phyloP scores from a whole-genome alignment of 2,797 vertebrate species.

The Clarias pachynema region DNA sequence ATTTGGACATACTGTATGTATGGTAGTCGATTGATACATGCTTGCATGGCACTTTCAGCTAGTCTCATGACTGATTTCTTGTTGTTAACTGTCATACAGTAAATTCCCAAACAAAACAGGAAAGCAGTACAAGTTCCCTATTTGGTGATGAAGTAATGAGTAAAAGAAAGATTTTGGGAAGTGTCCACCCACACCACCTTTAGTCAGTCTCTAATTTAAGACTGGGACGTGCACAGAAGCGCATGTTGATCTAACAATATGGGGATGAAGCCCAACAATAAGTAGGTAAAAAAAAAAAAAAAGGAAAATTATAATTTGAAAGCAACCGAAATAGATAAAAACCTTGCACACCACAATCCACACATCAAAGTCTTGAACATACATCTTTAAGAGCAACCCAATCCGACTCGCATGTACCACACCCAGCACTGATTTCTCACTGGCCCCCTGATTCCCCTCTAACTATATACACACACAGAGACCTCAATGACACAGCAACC shows the following conservation, averaged over 20 bases:
- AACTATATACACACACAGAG: conserved; percentile 53
- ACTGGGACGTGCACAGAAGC: background rate
- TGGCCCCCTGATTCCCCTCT: conserved; percentile 35
- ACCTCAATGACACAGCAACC: conserved; percentile 60
- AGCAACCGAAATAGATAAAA: conserved; percentile 40
- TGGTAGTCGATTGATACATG: background rate
- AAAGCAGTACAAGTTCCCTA: background rate
- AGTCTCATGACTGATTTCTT: conserved; percentile 4
- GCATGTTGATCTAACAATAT: conserved; percentile 18
- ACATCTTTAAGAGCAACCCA: conserved; percentile 33
- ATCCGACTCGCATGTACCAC: conserved; percentile 33
- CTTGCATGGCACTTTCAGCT: background rate
- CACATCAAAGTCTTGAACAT: conserved; percentile 54
- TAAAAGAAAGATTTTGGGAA: conserved; percentile 5
- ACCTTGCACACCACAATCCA: conserved; percentile 45
- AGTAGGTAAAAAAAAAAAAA: conserved; percentile 24
- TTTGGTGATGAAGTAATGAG: conserved; percentile 19
- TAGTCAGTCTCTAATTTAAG: conserved; percentile 34
- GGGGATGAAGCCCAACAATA: conserved; percentile 14
- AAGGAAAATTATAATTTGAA: conserved; percentile 35
- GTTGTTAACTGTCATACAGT: background rate
- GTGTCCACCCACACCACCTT: conserved; percentile 7
- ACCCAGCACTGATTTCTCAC: conserved; percentile 26
- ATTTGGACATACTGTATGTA: background rate
- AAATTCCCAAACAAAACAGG: background rate